Percentiles rank a stretch among this genome's conserved stretches.
Conservation (phyloP, 2,113 vertebrate genomes). For the Cavia porcellus region DNA sequence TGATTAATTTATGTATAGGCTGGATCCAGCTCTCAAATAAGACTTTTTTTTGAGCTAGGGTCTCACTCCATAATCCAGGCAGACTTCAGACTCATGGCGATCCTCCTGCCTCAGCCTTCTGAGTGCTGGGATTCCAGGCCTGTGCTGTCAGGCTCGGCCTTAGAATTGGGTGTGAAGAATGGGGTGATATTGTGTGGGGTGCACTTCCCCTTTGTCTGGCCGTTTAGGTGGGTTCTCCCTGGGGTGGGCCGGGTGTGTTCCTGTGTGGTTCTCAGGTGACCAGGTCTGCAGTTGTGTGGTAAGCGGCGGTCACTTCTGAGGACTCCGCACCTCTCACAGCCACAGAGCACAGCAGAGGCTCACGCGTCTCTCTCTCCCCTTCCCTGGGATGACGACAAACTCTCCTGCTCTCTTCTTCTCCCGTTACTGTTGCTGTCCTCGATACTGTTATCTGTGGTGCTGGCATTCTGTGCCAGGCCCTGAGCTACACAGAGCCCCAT, state of each 20-base stretch:
- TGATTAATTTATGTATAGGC: not conserved
- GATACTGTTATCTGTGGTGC: not conserved
- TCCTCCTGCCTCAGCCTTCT: not conserved
- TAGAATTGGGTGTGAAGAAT: not conserved
- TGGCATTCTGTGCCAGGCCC: not conserved
- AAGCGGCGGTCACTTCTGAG: not conserved
- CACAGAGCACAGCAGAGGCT: too few species aligned
- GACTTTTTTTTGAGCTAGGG: not conserved
- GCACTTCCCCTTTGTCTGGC: not conserved
- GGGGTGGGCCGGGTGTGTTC: not conserved
- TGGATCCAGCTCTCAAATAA: not conserved
- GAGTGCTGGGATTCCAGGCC: not conserved
- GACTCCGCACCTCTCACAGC: not conserved
- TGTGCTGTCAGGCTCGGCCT: not conserved
- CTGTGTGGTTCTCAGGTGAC: not conserved
- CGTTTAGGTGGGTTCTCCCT: not conserved
- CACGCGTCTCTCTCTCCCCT: not conserved
- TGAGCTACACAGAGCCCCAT: not conserved
- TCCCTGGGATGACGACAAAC: not conserved
- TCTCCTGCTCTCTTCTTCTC: not conserved
- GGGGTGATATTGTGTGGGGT: not conserved
- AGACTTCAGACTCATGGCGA: not conserved
- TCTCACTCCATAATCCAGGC: not conserved
- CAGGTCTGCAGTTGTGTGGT: too few species aligned
- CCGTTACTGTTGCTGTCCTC: not conserved